These are phyloP conservation scores for Zenarchopterus dispar DNA, from an alignment of 2,797 vertebrate genomes.

Conservation along the genomic window DNA sequence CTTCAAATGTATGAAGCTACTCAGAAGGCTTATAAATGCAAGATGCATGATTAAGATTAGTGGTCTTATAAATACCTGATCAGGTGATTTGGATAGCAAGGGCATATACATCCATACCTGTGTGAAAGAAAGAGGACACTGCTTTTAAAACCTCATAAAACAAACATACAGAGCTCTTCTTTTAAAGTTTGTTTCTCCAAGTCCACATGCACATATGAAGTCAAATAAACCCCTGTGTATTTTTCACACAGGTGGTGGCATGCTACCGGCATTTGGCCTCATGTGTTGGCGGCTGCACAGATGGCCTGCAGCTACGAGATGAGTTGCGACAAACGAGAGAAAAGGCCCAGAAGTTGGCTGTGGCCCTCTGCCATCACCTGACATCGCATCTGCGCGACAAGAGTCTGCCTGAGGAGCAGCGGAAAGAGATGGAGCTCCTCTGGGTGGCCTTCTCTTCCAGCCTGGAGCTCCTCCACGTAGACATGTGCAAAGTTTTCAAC, in stretches of 20 bases:
- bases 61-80: conserved; percentile 5
- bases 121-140: neutral
- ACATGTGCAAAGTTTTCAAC: conserved; percentile 86
- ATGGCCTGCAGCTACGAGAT: conserved; percentile 78
- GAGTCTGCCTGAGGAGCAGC: conserved; percentile 71
- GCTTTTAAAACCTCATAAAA: neutral
- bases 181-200: too few species aligned
- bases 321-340: conserved; percentile 82
- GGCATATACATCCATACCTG: neutral
- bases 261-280: conserved; percentile 84
- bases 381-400: conserved; percentile 81
- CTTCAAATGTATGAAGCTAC: neutral
- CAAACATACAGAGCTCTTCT: too few species aligned
- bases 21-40: conserved; percentile 2
- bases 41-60: conserved; percentile 16
- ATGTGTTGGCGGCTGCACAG: conserved; percentile 81
- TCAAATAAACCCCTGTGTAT: too few species aligned
- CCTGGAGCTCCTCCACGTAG: conserved; percentile 83
- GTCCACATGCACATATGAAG: too few species aligned
- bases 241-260: conserved; percentile 79
- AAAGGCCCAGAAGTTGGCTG: conserved; percentile 76
- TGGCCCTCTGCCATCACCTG: conserved; percentile 70
- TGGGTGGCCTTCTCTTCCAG: conserved; percentile 87
- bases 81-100: neutral
- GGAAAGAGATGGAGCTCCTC: conserved; percentile 81